Conservation (phyloP, 2,888 invertebrate species). For the Limnephilus rhombicus region DNA sequence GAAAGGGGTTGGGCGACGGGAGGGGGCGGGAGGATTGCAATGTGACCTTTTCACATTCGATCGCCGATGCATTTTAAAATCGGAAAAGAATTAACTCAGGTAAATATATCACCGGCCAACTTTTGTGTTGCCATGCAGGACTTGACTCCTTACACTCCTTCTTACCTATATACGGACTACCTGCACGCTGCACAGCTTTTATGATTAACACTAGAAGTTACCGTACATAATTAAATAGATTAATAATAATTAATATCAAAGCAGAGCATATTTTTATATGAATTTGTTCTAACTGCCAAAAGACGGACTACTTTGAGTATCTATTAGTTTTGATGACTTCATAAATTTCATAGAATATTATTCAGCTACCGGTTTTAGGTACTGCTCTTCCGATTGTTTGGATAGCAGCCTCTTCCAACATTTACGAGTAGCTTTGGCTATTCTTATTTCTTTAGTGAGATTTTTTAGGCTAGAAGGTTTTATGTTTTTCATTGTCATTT, state of each 20-base stretch:
- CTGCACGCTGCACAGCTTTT: neutral
- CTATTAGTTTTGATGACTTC: neutral
- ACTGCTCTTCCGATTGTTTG: neutral
- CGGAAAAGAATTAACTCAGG: constrained; percentile 10
- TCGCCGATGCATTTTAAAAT: constrained; percentile 55
- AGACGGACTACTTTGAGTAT: neutral
- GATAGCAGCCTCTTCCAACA: neutral
- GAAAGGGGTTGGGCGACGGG: constrained; percentile 27
- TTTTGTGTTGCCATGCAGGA: constrained; percentile 9
- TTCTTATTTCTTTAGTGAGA: neutral
- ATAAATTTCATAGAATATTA: neutral
- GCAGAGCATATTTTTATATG: neutral
- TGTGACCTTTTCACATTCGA: constrained; percentile 60
- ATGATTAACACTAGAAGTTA: neutral
- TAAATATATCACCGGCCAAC: constrained; percentile 7
- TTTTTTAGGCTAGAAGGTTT: neutral
- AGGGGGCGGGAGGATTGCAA: constrained; percentile 52
- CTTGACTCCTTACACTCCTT: neutral
- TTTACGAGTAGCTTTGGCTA: neutral
- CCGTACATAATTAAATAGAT: neutral
- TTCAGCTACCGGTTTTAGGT: neutral
- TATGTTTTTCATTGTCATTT: neutral
- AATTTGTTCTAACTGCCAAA: neutral
- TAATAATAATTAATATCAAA: neutral
- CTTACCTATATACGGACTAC: neutral